Evolutionary conservation across 2,797 vertebrate species (phyloP).

Genomic region (Rhabdomys pumilio): DNA sequence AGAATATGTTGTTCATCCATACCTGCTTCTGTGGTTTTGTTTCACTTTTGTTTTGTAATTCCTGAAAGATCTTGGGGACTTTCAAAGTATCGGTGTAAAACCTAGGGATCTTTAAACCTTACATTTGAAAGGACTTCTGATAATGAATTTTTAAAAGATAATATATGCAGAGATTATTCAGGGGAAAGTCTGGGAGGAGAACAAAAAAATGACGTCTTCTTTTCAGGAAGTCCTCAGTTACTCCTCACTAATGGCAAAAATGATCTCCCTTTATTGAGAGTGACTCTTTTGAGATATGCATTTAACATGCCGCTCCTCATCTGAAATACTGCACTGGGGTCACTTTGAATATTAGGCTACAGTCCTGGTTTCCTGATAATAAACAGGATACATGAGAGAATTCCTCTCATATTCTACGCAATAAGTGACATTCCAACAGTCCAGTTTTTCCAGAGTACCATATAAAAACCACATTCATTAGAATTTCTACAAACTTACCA

Average conservation of each 20-base stretch:
- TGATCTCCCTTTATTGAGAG: not conserved
- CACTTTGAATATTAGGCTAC: not conserved
- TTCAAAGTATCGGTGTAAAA: not conserved
- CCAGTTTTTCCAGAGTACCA: not conserved
- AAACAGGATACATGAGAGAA: not conserved
- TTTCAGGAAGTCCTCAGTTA: not conserved
- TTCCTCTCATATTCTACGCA: no score
- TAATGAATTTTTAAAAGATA: not conserved
- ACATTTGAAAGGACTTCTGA: not conserved
- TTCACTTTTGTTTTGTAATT: not conserved
- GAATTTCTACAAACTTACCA: not conserved
- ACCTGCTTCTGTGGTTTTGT: not conserved
- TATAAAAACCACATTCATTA: not conserved
- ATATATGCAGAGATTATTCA: not conserved
- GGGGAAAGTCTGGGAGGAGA: not conserved
- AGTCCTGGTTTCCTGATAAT: not conserved
- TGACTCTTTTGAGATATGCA: not conserved
- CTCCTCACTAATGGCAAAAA: not conserved
- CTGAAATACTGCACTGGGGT: not conserved
- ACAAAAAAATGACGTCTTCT: not conserved
- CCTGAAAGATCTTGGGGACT: not conserved
- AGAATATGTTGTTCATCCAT: not conserved
- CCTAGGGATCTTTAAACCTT: no score
- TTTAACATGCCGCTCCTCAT: not conserved
- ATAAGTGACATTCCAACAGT: not conserved